Base-by-base conservation (phyloP, 2,113 vertebrate species). In the Carollia perspicillata region DNA sequence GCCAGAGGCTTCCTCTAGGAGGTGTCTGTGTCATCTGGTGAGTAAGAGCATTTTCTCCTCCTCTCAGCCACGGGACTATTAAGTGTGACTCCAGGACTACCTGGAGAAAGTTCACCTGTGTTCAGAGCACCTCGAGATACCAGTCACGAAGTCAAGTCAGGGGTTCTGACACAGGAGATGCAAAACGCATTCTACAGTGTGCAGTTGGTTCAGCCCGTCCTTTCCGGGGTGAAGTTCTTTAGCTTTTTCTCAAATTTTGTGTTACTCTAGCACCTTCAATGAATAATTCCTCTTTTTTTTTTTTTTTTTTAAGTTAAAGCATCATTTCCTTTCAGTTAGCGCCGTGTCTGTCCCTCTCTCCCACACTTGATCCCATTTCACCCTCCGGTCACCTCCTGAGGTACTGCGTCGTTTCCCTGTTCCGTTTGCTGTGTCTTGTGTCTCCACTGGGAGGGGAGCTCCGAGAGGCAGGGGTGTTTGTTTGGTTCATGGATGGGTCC, bases 391-490 rank as follows among this genome's bases (percentile, higher is more conserved):
- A 6, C 44, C 66, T 20, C 35, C 49, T 44, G 55, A 22, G 37
- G 0, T 4, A 6, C 7, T 26, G 35, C 44, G 0, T 30, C 1
- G 20, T 42, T 69, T 47, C 65, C 22, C 55, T 51, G 3, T 42
- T 28, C 71, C 0, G 0, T 33, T 18, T 37, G 13, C 4, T 17
- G 51, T 22, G 53, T 7, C 5, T 14, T 20, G 4, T 66, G 18
- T 92, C 60, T 66, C 3, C 47, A 14, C 0, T 26, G 53, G 13
- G 7, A 16, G n/a, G 42, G 20, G 17, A 53, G 42, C 68, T 35
- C 37, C 44, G 3, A 8, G 78, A 23, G n/a, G 30, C 55, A 6
- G 72, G 28, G 8, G 0, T 53, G 16, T 42, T 44, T 18, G 1
- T 33, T n/a, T 37, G 47, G 37, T 42, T 89, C 68, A 22, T 17